Evolutionary conservation across 2,888 invertebrate genomes (phyloP).

Genomic region (Timema podura): DNA sequence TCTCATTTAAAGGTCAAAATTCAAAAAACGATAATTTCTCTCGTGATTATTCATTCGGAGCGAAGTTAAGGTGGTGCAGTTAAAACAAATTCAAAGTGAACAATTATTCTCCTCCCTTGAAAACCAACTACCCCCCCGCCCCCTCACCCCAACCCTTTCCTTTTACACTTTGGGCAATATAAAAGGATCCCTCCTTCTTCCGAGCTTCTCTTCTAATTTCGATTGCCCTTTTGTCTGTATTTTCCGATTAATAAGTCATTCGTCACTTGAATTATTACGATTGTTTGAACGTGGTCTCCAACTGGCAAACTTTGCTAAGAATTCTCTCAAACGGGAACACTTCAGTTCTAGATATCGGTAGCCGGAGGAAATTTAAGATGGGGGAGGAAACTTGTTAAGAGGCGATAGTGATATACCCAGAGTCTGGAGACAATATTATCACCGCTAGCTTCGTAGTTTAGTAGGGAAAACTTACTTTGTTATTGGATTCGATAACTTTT

Average conservation of each 20-base stretch:
- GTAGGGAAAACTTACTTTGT: no score
- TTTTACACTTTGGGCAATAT: no score
- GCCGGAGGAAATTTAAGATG: background rate
- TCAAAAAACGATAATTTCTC: slow-evolving; percentile 8
- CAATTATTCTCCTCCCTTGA: slow-evolving; percentile 16
- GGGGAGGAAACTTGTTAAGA: no score
- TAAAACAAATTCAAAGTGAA: slow-evolving; percentile 12
- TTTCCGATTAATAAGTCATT: slow-evolving; percentile 41
- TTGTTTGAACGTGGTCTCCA: slow-evolving; percentile 14
- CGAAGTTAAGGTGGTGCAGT: slow-evolving; percentile 11
- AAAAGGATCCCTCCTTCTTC: no score
- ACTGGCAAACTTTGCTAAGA: slow-evolving; percentile 6
- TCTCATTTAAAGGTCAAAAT: slow-evolving; percentile 15
- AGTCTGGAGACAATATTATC: no score
- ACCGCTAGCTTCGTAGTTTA: no score
- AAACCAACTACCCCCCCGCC: background rate
- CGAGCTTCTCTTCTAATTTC: slow-evolving; percentile 32
- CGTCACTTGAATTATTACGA: slow-evolving; percentile 39
- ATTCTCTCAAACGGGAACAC: slow-evolving; percentile 8
- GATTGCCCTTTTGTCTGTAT: slow-evolving; percentile 43
- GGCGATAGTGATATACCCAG: no score
- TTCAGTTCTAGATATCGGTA: background rate
- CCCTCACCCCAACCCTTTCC: background rate
- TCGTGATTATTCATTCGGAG: slow-evolving; percentile 16
- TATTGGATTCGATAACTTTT: no score